These are phyloP conservation scores for chimpanzee (Pan troglodytes) DNA, from an alignment of 2,113 vertebrate species.

Conservation along the genomic window NHGRI_mPanTro3-v2.1_pri NC_072407.2:45995001-45995500, in stretches of 20 bases:
- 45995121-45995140: neutral
- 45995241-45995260: neutral
- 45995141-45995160: neutral
- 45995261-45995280: neutral
- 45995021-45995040: neutral
- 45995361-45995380: neutral
- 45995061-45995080: neutral
- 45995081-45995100: neutral
- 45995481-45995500: too few relatives aligned
- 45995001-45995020: too few relatives aligned
- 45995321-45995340: neutral
- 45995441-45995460: too few relatives aligned
- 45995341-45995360: neutral
- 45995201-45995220: neutral
- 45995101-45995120: neutral
- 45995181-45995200: neutral
- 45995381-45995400: too few relatives aligned
- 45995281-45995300: neutral
- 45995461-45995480: too few relatives aligned
- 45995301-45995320: neutral
- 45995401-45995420: too few relatives aligned
- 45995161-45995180: neutral
- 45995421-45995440: too few relatives aligned
- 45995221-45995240: neutral
- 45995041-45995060: neutral